Percentiles rank a stretch among this genome's conserved stretches.
Evolutionary conservation across 2,888 invertebrate genomes (phyloP).

Genomic region (Agrypnus murinus): DNA sequence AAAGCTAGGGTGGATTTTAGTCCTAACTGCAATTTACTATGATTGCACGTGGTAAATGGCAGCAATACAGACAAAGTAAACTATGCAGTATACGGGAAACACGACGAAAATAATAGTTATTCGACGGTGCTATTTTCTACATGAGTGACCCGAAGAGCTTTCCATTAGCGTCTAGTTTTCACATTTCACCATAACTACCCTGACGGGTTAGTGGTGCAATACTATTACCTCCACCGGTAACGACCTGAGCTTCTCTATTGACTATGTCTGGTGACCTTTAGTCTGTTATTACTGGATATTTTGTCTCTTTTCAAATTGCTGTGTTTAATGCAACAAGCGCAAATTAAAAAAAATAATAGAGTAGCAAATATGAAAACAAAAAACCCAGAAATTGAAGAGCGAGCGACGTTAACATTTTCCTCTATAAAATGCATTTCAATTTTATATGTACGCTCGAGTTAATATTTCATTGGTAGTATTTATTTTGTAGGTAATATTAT

Average conservation of each 20-base stretch:
- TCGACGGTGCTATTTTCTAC: conserved; percentile 58
- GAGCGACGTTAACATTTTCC: background rate
- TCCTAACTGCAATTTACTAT: conserved; percentile 48
- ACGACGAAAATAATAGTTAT: conserved; percentile 56
- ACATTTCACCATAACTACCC: conserved; percentile 61
- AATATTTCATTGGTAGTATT: background rate
- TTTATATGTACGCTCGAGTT: background rate
- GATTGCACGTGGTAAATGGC: conserved; percentile 48
- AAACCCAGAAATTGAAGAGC: background rate
- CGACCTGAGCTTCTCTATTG: conserved; percentile 55
- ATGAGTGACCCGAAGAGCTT: conserved; percentile 58
- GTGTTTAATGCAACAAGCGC: background rate
- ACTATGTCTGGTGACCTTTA: conserved; percentile 43
- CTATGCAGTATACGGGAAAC: conserved; percentile 47
- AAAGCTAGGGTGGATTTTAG: conserved; percentile 23
- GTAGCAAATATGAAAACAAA: background rate
- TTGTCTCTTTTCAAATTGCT: conserved; percentile 14
- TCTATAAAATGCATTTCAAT: conserved; percentile 8
- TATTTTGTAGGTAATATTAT: conserved; percentile 3
- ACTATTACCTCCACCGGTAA: conserved; percentile 61
- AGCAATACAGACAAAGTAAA: conserved; percentile 51
- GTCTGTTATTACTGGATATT: conserved; percentile 30
- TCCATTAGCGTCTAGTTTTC: conserved; percentile 59
- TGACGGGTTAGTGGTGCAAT: conserved; percentile 60
- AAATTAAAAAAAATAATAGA: background rate